phyloP scores from a whole-genome alignment of 2,888 invertebrate genomes.

The Pharmacophagus antenor region DNA sequence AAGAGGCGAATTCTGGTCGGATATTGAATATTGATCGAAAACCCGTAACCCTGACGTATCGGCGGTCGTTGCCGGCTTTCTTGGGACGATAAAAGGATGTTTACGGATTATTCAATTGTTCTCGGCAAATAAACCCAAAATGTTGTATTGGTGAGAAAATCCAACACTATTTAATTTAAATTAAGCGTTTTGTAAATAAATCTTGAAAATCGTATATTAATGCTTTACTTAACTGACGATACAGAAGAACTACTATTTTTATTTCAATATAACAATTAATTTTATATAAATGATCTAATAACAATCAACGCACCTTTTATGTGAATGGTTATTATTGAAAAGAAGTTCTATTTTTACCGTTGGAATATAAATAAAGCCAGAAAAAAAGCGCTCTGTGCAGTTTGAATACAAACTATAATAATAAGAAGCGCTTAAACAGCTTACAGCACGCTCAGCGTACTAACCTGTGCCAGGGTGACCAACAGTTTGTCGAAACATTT shows the following conservation, averaged over 20 bases:
- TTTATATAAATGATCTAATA: too few species aligned
- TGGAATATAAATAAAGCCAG: conserved; percentile 26
- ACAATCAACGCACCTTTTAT: too few species aligned
- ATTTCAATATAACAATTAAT: too few species aligned
- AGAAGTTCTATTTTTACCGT: conserved; percentile 32
- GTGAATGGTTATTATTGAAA: too few species aligned
- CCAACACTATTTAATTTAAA: neutral
- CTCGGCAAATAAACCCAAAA: conserved; percentile 37
- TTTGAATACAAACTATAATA: conserved; percentile 33
- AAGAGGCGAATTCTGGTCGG: conserved; percentile 76
- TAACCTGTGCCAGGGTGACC: conserved; percentile 5
- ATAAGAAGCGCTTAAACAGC: conserved; percentile 29
- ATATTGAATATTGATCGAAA: conserved; percentile 80
- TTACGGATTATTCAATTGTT: conserved; percentile 67
- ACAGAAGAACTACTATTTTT: too few species aligned
- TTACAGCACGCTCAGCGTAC: conserved; percentile 18
- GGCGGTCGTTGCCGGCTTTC: conserved; percentile 63
- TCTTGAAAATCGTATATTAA: too few species aligned
- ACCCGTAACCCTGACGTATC: conserved; percentile 77
- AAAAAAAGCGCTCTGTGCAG: conserved; percentile 24
- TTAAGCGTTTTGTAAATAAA: neutral
- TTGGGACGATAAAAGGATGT: conserved; percentile 61
- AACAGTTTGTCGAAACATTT: neutral
- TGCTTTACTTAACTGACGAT: too few species aligned
- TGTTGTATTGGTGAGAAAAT: neutral